Evolutionary conservation across 2,797 vertebrate genomes (phyloP).

Genomic region (Dendrocincla fuliginosa): DNA sequence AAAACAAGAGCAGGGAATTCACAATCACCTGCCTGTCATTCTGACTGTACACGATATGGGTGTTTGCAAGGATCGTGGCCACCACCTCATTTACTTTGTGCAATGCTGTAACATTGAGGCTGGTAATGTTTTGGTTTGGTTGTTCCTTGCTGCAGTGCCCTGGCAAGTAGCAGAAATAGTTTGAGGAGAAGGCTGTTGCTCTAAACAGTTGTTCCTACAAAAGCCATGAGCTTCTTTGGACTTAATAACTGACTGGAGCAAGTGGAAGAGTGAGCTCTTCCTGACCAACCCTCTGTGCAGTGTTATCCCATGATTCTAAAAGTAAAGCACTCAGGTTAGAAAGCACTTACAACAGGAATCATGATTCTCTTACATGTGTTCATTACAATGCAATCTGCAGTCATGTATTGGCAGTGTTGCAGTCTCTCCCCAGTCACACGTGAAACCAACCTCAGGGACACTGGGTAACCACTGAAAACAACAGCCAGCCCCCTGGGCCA

Average conservation of each 20-base stretch:
- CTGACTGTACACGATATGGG: background rate
- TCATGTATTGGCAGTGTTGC: background rate
- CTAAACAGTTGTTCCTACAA: background rate
- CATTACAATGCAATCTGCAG: background rate
- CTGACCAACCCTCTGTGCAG: background rate
- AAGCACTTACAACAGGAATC: fast-evolving
- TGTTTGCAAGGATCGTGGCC: background rate
- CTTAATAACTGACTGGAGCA: background rate
- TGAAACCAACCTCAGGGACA: background rate
- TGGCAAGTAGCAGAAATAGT: background rate
- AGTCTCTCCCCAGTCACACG: fast-evolving
- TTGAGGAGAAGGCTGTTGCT: background rate
- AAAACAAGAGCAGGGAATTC: background rate
- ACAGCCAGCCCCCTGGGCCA: background rate
- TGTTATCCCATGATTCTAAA: background rate
- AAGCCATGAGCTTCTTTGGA: background rate
- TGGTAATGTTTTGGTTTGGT: background rate
- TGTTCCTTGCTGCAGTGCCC: background rate
- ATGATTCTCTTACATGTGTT: background rate
- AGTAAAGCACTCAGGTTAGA: background rate
- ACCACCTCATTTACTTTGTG: background rate
- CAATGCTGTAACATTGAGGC: background rate
- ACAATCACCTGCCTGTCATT: background rate
- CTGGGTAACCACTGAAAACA: background rate
- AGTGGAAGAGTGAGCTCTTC: background rate